Conservation (phyloP, 2,113 vertebrate genomes). For the Scatophagus argus region DNA sequence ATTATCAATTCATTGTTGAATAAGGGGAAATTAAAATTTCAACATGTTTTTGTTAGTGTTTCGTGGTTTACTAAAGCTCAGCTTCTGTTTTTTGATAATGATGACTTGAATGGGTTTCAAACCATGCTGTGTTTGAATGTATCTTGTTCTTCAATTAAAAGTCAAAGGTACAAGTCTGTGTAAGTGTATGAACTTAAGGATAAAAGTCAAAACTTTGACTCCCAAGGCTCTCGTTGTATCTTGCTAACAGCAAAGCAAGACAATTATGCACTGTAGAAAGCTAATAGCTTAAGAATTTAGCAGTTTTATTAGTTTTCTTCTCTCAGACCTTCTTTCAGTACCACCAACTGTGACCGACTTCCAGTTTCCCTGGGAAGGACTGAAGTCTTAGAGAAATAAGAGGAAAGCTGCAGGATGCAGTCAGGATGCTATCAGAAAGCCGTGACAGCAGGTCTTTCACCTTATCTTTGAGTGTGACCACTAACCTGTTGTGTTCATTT, state of each 20-base stretch:
- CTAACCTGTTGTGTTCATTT: too few relatives aligned
- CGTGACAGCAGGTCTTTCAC: neutral
- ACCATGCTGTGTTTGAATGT: neutral
- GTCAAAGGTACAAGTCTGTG: neutral
- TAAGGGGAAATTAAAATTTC: neutral
- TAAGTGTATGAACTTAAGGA: neutral
- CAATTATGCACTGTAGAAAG: too few relatives aligned
- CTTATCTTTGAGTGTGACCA: neutral
- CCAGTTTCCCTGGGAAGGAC: neutral
- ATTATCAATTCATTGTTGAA: too few relatives aligned
- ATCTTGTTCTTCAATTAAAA: neutral
- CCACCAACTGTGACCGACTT: too few relatives aligned
- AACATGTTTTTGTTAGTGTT: neutral
- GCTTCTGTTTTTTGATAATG: neutral
- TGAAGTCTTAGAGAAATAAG: neutral
- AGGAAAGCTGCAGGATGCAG: neutral
- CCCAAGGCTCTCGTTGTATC: too few relatives aligned
- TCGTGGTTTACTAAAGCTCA: neutral
- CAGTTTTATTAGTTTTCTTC: too few relatives aligned
- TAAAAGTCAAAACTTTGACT: neutral
- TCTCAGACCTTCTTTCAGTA: too few relatives aligned
- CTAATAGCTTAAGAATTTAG: too few relatives aligned
- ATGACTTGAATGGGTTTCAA: neutral
- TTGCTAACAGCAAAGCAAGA: too few relatives aligned
- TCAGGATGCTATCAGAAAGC: neutral